These are phyloP conservation scores for Drosophila atroscutellata DNA, from an alignment of 2,888 invertebrate species.

Conservation along the genomic window DNA sequence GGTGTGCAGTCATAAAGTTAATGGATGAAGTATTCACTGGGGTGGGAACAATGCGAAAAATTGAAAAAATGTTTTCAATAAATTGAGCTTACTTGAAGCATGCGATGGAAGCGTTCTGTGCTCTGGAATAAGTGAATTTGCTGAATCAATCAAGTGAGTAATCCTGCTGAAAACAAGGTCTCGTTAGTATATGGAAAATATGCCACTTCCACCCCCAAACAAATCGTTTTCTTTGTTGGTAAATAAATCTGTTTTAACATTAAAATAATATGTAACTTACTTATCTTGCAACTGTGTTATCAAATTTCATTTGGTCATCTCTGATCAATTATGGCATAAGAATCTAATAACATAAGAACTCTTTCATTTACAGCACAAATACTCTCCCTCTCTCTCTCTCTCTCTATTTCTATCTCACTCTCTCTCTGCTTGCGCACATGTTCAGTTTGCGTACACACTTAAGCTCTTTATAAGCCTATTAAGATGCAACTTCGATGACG, in stretches of 20 bases:
- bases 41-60: not conserved
- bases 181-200: not conserved
- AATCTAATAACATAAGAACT: conserved; percentile 21
- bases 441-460: conserved; percentile 35
- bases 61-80: not conserved
- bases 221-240: not conserved
- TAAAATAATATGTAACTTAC: not conserved
- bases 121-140: not conserved
- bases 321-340: conserved; percentile 28
- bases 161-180: not conserved
- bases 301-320: conserved; percentile 2
- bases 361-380: conserved; percentile 16
- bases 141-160: not conserved
- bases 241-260: not conserved
- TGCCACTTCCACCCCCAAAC: not conserved
- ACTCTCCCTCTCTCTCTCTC: not conserved
- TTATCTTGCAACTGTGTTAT: not conserved
- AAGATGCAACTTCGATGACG: conserved; percentile 54
- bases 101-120: not conserved
- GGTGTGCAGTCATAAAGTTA: conserved; percentile 45
- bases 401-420: not conserved
- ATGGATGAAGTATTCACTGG: conserved; percentile 25
- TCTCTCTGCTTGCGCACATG: conserved; percentile 9
- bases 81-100: not conserved
- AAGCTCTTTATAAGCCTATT: conserved; percentile 59